Evolutionary conservation across 1,140 invertebrate species (phyloP).

Genomic region (Cydia amplana): DNA sequence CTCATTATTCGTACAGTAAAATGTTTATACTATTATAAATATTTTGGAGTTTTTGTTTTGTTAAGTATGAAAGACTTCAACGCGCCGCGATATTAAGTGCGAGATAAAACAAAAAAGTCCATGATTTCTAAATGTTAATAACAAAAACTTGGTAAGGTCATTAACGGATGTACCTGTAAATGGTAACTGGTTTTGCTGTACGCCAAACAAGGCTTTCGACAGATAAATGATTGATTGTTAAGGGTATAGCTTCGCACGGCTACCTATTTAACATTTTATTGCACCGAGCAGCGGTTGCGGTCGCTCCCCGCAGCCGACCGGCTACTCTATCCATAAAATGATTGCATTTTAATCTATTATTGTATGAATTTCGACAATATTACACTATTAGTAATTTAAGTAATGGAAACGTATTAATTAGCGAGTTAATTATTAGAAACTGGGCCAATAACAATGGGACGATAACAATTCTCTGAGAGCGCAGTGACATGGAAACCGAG

Average conservation of each 20-base stretch:
- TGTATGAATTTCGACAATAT: neutral
- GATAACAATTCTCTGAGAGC: slow-evolving; percentile 23
- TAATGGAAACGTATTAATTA: slow-evolving; percentile 22
- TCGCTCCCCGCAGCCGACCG: neutral
- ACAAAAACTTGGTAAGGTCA: slow-evolving; percentile 23
- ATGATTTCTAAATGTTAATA: slow-evolving; percentile 18
- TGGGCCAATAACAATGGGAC: slow-evolving; percentile 25
- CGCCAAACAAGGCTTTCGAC: slow-evolving; percentile 19
- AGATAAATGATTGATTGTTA: slow-evolving; percentile 27
- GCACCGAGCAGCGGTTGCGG: neutral
- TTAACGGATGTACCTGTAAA: slow-evolving; percentile 17
- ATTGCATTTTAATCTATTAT: slow-evolving; percentile 3
- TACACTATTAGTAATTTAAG: slow-evolving; percentile 12
- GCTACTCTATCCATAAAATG: neutral
- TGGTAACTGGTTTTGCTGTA: slow-evolving; percentile 15
- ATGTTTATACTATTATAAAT: neutral
- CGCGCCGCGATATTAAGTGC: slow-evolving; percentile 16
- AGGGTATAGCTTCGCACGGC: slow-evolving; percentile 12
- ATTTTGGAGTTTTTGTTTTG: neutral
- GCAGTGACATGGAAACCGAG: slow-evolving; percentile 18
- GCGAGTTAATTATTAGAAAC: slow-evolving; percentile 1
- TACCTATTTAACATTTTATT: slow-evolving; percentile 12
- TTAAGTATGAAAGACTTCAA: slow-evolving; percentile 32
- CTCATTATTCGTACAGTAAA: neutral
- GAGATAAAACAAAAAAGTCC: slow-evolving; percentile 12